Evolutionary conservation across 2,888 invertebrate species (phyloP), one percentile per base, ranked within the genome.

Genomic region (Lamellibrachia satsuma): DNA sequence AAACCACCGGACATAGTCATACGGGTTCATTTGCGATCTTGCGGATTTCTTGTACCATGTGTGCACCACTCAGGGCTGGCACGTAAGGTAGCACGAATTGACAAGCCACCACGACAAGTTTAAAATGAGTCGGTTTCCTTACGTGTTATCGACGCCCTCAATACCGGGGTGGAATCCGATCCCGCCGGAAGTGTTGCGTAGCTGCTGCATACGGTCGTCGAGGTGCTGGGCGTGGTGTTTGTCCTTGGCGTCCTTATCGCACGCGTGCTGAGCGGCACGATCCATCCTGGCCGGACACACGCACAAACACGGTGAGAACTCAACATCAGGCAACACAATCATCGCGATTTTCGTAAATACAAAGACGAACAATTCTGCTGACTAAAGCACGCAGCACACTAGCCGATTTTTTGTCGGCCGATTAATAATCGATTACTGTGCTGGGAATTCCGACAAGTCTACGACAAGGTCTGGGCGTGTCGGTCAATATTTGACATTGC

Each of bases 231-330:
- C 98, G 93, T 98, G 98, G 96, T 98, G 98, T 97, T 99, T 99
- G 96, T 98, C 98, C 93, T 98, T 97, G 94, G 98, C 97, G 96
- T 99, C 99, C 0, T 98, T 97, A 97, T 99, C 99, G 93, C 99
- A 97, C 96, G 98, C 98, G 96, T 98, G 98, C 95, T 96, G 96
- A 15, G 97, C 96, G 8, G 96, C 96, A 55, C 96, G 95, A 94
- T 96, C 95, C 95, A 96, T 95, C 93, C 96, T 96, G 94, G 22
- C 57, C 52, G 22, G 39, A 52, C 51, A 11, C 39, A 15, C 11
- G n/a, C 52, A 27, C 11, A 52, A 11, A 11, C 39, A 15, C 11
- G n/a, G 22, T 22, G 0, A 22, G 6, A 75, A 75, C 22, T 75
- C 75, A 75, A 11, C 4, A 15, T 11, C 75, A 6, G 22, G 75